Evolutionary conservation across 1,140 invertebrate genomes (phyloP), one percentile per base, ranked within the genome.

Genomic region (Drosophila leontia): DNA sequence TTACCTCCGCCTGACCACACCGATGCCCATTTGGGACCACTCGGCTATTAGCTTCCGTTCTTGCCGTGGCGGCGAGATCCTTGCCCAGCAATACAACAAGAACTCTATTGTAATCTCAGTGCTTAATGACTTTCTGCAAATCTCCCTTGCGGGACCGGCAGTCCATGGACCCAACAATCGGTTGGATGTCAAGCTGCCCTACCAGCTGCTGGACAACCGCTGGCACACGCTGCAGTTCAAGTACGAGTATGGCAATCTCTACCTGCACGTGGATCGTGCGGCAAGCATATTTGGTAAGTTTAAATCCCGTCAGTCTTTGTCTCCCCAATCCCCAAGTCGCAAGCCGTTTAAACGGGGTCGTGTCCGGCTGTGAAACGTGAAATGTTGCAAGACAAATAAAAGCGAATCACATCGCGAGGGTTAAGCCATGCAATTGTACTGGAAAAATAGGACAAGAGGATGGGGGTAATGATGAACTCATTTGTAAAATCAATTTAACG

Each of bases 11-110:
- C 93, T 97, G 56, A 93, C 94, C 44, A 94, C 95, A 39, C 95
- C 95, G 61, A 94, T 97, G 80, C 96, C 95, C 37, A 94, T 97
- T 77, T 96, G 95, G 86, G 94, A 95, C 77, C 96, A 96, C 81
- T 96, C 96, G 63, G 96, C 96, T 17, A 93, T 97, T 39, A 97
- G 96, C 92, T 97, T 97, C 88, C 94, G 96, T 78, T 96, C 96
- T 13, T 97, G 97, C 93, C 94, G 95, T 34, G 96, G 95, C 56
- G 96, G 96, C 15, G 94, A 94, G 91, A 94, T 97, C 62, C 96
- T 97, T 88, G 94, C 95, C 26, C 96, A 97, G 91, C 94, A 94
- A 75, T 94, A 94, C 83, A 94, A 94, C 80, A 94, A 95, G 77
- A 94, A 95, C 93, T 94, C 94, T 62, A 93, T 95, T 57, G 94